A percentile compares a stretch with the other conserved stretches of the same genome.
These are phyloP conservation scores for Procavia capensis DNA, from an alignment of 2,113 vertebrate species.

Conservation along the genomic window DNA sequence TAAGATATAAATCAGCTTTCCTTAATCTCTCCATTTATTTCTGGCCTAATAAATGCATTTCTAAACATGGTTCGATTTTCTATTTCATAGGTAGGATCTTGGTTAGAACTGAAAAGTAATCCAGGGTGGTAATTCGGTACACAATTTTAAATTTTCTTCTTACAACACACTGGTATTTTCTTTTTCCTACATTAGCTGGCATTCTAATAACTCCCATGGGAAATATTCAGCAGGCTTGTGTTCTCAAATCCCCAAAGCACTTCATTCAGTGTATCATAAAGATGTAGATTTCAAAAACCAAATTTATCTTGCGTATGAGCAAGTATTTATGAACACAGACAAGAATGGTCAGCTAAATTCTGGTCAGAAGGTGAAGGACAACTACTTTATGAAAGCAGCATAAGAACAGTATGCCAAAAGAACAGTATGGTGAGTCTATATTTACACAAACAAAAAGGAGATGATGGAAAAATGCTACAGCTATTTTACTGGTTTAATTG, in stretches of 20 bases:
- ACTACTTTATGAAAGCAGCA: neutral
- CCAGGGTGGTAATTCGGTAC: neutral
- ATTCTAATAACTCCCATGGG: conserved; percentile 55
- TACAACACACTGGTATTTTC: neutral
- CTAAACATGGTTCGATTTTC: neutral
- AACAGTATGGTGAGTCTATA: neutral
- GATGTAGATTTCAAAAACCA: neutral
- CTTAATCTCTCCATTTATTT: neutral
- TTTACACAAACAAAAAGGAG: neutral
- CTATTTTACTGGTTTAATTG: neutral
- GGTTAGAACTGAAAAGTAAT: neutral
- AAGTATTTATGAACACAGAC: neutral
- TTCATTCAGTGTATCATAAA: neutral
- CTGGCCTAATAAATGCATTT: neutral
- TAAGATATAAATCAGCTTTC: neutral
- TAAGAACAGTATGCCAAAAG: neutral
- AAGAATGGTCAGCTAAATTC: neutral
- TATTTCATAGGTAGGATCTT: neutral
- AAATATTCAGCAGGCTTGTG: neutral
- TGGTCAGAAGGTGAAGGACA: neutral
- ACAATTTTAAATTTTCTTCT: neutral
- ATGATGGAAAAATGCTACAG: neutral
- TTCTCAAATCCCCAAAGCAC: neutral
- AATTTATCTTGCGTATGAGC: neutral
- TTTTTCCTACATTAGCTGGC: neutral